Conservation (phyloP, 2,888 invertebrate genomes). For the Plutella xylostella region DNA sequence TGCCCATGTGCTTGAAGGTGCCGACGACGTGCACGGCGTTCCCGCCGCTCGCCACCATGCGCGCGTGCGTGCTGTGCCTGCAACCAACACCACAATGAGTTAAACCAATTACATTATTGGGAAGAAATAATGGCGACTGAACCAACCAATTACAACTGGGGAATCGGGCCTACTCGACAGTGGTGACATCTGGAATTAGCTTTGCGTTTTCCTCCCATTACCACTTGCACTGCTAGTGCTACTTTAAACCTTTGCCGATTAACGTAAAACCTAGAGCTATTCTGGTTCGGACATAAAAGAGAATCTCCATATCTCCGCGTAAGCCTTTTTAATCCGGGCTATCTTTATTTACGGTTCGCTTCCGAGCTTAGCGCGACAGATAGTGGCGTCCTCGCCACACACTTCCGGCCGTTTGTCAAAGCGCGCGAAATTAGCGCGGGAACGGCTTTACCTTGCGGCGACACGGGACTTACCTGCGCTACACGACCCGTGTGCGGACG, state of each 20-base stretch:
- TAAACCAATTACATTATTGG: too few relatives aligned
- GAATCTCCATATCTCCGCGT: conserved; percentile 1
- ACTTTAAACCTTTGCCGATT: too few relatives aligned
- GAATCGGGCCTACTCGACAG: too few relatives aligned
- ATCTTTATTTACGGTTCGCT: conserved; percentile 5
- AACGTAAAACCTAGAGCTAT: background rate
- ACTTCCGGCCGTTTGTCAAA: conserved; percentile 22
- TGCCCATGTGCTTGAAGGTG: conserved; percentile 77
- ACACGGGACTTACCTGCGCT: conserved; percentile 13
- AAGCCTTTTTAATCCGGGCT: conserved; percentile 2
- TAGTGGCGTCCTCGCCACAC: conserved; percentile 7
- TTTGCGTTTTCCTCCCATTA: too few relatives aligned
- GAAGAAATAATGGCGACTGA: too few relatives aligned
- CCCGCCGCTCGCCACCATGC: conserved; percentile 84
- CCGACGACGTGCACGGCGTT: conserved; percentile 83
- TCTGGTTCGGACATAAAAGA: background rate
- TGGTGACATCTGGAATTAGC: too few relatives aligned
- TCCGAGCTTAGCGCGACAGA: conserved; percentile 5
- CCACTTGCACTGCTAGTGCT: too few relatives aligned
- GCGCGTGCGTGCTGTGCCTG: conserved; percentile 81
- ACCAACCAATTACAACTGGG: too few relatives aligned
- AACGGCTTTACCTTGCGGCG: conserved; percentile 18
- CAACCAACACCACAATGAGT: conserved; percentile 26
- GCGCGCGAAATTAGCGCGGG: conserved; percentile 19
- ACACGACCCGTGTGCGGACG: background rate